Conservation (phyloP, 2,113 vertebrate species). For the Thermophis baileyi region DNA sequence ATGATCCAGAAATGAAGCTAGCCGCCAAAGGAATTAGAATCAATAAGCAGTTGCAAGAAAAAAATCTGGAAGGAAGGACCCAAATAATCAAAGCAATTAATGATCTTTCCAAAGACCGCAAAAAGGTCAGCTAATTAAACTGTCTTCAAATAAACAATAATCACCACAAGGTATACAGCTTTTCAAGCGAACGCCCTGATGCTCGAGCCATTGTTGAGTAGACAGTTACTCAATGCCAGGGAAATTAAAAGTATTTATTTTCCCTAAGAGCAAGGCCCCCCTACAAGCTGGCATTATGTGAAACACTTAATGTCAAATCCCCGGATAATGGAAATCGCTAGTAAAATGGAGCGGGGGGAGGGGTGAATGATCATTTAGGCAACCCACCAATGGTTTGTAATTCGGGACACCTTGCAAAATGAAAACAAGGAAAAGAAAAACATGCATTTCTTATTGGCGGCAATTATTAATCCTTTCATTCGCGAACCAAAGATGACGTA, state of each 20-base stretch:
- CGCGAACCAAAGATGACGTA: background rate
- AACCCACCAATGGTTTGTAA: slow-evolving; percentile 1
- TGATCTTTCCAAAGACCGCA: slow-evolving; percentile 46
- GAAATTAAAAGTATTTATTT: slow-evolving; percentile 28
- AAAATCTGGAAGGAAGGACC: slow-evolving; percentile 44
- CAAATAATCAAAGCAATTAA: slow-evolving; percentile 62
- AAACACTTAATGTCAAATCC: slow-evolving; percentile 32
- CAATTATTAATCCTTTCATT: background rate
- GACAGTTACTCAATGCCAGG: slow-evolving; percentile 38
- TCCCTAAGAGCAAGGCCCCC: background rate
- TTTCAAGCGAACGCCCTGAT: slow-evolving; percentile 41
- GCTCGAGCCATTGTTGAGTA: slow-evolving; percentile 6
- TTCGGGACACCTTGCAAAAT: background rate
- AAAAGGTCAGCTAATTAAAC: slow-evolving; percentile 68
- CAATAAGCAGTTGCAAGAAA: slow-evolving; percentile 27
- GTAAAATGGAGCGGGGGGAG: slow-evolving; percentile 21
- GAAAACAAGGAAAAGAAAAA: background rate
- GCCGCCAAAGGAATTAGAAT: slow-evolving; percentile 45
- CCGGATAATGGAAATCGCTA: slow-evolving; percentile 34
- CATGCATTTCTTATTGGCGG: slow-evolving; percentile 4
- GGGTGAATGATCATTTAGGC: slow-evolving; percentile 31
- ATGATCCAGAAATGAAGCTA: slow-evolving; percentile 31
- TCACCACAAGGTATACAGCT: slow-evolving; percentile 32
- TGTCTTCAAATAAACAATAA: slow-evolving; percentile 57
- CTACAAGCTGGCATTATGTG: slow-evolving; percentile 30